These are phyloP conservation scores for Listronotus oregonensis DNA, from an alignment of 1,140 invertebrate species.

Conservation along the genomic window DNA sequence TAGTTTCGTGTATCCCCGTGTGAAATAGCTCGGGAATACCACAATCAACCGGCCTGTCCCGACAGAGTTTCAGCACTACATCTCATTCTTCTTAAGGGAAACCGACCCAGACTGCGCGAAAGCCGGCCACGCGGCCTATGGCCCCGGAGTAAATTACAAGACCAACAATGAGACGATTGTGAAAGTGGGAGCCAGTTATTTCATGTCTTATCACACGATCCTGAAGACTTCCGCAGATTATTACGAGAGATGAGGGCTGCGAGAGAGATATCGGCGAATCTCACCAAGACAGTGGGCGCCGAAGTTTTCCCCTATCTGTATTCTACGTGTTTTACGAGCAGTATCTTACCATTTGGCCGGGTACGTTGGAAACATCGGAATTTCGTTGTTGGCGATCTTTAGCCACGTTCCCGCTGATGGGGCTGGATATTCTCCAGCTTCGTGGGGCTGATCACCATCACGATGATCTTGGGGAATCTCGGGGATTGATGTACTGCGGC, in stretches of 20 bases:
- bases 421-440: conserved; percentile 85
- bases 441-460: conserved; percentile 88
- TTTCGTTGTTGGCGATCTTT: conserved; percentile 91
- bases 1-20: conserved; percentile 56
- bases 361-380: conserved; percentile 83
- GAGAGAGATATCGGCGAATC: conserved; percentile 64
- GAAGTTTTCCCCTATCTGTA: conserved; percentile 97
- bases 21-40: conserved; percentile 58
- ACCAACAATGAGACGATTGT: conserved; percentile 55
- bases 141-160: conserved; percentile 68
- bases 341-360: conserved; percentile 94
- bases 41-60: conserved; percentile 63
- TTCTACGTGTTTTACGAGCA: conserved; percentile 99
- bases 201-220: conserved; percentile 96
- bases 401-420: conserved; percentile 92
- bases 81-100: conserved; percentile 91
- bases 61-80: conserved; percentile 76
- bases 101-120: conserved; percentile 79
- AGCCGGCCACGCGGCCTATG: conserved; percentile 84
- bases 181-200: conserved; percentile 76
- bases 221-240: conserved; percentile 91
- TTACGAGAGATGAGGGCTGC: conserved; percentile 87
- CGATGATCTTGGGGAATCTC: conserved; percentile 92
- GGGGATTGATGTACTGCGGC: conserved; percentile 98
- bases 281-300: conserved; percentile 57